Conservation (phyloP, 2,888 invertebrate genomes). For the Ametastegia equiseti region DNA sequence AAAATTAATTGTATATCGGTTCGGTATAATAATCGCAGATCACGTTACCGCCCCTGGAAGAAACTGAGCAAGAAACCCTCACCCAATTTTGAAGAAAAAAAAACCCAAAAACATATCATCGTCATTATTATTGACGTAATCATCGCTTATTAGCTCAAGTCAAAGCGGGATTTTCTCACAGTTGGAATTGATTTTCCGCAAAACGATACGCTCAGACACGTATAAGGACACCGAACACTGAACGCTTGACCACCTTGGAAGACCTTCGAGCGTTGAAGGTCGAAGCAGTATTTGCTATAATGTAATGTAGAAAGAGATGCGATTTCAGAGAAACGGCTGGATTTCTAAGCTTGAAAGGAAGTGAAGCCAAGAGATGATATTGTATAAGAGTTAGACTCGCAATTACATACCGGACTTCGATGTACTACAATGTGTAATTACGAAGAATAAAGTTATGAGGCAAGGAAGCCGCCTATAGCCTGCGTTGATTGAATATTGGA, state of each 20-base stretch:
- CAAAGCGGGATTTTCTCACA: neutral
- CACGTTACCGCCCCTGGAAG: too few relatives aligned
- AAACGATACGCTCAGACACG: neutral
- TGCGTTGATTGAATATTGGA: neutral
- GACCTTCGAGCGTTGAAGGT: neutral
- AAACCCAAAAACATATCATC: too few relatives aligned
- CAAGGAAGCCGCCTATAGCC: neutral
- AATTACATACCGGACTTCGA: neutral
- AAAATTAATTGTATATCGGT: too few relatives aligned
- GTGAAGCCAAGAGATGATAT: neutral
- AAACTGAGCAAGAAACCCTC: too few relatives aligned
- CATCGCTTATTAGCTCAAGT: neutral
- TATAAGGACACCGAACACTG: neutral
- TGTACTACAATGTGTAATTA: neutral
- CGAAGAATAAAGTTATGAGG: neutral
- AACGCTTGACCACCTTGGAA: slow-evolving; percentile 1
- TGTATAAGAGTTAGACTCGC: neutral
- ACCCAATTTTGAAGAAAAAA: too few relatives aligned
- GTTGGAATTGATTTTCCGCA: neutral
- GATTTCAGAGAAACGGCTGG: neutral
- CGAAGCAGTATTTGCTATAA: neutral
- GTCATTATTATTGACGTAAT: neutral
- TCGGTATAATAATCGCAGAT: too few relatives aligned
- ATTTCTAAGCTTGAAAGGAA: neutral
- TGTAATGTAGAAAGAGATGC: neutral